Evolutionary conservation across 2,113 vertebrate species (phyloP), one percentile per base, ranked within the genome.

Genomic region (Labeo catla): DNA sequence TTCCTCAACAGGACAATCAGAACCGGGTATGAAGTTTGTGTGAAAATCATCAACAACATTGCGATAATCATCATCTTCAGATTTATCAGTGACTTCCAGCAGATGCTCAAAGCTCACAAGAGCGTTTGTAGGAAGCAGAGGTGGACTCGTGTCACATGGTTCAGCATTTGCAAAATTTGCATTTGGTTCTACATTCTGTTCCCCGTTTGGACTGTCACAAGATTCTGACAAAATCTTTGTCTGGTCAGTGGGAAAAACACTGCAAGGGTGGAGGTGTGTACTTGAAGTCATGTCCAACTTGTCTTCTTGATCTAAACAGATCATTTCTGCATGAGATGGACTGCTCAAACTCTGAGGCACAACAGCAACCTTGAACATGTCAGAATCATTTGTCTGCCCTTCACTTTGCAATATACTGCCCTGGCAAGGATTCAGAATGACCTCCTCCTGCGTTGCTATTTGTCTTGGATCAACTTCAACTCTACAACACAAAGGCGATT

Each of bases 281-380:
- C 21, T 57, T 12, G 43, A n/a, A 45, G 78, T 39, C 50, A 77
- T 50, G 50, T 70, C 39, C 19, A 65, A 63, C 28, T 73, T 49
- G 68, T 84, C 43, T 13, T 63, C 85, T 76, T 63, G 19, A 73
- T 73, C 39, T 45, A 73, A 43, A 73, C 70, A n/a, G 45, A 36
- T 77, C 4, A 23, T 34, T 39, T 59, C 54, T 79, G 36, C 52
- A 13, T 45, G 76, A 59, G 76, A 72, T 54, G 47, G 63, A 15
- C 19, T 49, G 9, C 23, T 52, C 5, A 13, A 82, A 70, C 28
- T 8, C 49, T 52, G 59, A 43, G 9, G 57, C 1, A 8, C 34
- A 50, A 57, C 59, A 84, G 19, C 2, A 36, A 23, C 43, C 52
- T 49, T 45, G 16, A 45, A 73, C 12, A 63, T 72, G 13, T 83